phyloP scores from a whole-genome alignment of 2,888 invertebrate genomes.

The Cerastis leucographa region DNA sequence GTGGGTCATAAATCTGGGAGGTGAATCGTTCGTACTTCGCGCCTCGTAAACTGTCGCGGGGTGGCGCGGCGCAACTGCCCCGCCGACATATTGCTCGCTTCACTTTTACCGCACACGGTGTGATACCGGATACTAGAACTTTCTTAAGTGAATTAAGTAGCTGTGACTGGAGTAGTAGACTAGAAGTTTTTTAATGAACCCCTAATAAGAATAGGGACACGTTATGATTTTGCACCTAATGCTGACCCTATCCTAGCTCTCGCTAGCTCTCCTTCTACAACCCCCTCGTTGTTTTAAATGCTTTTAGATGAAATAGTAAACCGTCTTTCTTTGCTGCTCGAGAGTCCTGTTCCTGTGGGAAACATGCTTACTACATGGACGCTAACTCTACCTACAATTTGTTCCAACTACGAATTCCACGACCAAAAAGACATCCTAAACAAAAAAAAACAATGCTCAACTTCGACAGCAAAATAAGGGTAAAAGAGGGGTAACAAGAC shows the following conservation, averaged over 20 bases:
- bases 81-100: slow-evolving; percentile 32
- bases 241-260: neutral
- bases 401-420: neutral
- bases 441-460: slow-evolving; percentile 3
- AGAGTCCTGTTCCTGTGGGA: neutral
- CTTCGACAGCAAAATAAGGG: slow-evolving; percentile 19
- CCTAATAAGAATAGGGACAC: neutral
- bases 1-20: slow-evolving; percentile 56
- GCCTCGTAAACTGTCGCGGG: slow-evolving; percentile 56
- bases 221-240: neutral
- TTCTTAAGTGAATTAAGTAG: neutral
- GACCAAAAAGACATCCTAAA: neutral
- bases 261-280: neutral
- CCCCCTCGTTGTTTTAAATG: neutral
- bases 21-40: slow-evolving; percentile 49
- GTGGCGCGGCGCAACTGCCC: slow-evolving; percentile 31
- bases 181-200: neutral
- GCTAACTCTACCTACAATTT: neutral
- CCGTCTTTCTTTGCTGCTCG: neutral
- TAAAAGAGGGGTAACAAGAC: slow-evolving; percentile 20
- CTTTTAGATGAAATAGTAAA: neutral
- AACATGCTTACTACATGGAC: neutral
- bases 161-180: neutral
- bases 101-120: neutral
- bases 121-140: slow-evolving; percentile 3